Percentiles rank a stretch among this genome's conserved stretches.
These are phyloP conservation scores for Dicranocentrus wangi DNA, from an alignment of 2,888 invertebrate genomes.

Conservation along the genomic window DNA sequence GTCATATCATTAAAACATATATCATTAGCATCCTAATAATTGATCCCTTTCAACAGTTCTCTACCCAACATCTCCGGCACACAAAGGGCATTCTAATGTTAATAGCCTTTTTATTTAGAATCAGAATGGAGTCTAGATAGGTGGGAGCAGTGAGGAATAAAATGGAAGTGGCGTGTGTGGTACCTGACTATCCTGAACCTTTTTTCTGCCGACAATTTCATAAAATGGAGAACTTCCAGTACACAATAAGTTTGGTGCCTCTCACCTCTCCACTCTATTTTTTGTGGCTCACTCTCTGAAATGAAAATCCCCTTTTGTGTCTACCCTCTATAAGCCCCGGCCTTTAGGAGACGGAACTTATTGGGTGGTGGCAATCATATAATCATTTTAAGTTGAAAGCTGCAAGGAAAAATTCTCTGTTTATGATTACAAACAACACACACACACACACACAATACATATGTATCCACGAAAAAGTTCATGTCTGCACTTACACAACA, in stretches of 20 bases:
- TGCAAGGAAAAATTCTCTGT: not conserved
- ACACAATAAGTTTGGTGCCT: too few relatives aligned
- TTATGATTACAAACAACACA: not conserved
- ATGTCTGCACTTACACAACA: not conserved
- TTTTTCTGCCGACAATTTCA: not conserved
- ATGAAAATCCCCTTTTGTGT: slow-evolving; percentile 18
- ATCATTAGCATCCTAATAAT: slow-evolving; percentile 16
- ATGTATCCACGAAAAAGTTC: not conserved
- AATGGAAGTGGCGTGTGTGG: not conserved
- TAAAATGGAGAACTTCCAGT: too few relatives aligned
- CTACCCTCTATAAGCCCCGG: not conserved
- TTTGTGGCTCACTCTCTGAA: not conserved
- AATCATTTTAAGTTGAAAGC: not conserved
- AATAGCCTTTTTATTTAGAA: slow-evolving; percentile 7
- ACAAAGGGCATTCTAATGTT: not conserved
- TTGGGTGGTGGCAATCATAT: slow-evolving; percentile 16
- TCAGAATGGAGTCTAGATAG: not conserved
- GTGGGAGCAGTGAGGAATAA: not conserved
- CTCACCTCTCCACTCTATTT: too few relatives aligned
- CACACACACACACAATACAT: too few relatives aligned
- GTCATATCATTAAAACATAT: too few relatives aligned
- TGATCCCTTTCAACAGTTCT: slow-evolving; percentile 12
- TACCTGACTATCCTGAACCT: not conserved
- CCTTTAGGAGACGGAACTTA: slow-evolving; percentile 1
- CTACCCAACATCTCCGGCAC: not conserved